phyloP scores from a whole-genome alignment of 1,140 invertebrate genomes.

The Zophobas morio region DNA sequence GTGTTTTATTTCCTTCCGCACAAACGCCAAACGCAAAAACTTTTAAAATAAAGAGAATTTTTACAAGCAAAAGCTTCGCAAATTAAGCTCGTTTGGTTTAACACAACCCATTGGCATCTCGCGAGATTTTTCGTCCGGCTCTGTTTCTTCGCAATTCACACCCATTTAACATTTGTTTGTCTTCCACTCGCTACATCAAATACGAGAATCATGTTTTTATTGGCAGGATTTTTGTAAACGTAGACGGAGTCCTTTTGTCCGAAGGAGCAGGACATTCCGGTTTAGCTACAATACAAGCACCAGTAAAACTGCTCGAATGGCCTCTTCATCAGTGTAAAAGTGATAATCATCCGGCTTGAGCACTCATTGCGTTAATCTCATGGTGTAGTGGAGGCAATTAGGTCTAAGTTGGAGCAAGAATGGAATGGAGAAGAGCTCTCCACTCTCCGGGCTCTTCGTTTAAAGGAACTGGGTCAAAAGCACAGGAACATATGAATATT shows the following conservation, averaged over 20 bases:
- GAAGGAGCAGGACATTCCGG: not conserved
- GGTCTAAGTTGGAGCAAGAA: constrained; percentile 6
- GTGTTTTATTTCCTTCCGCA: too few relatives aligned
- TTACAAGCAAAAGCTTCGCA: too few relatives aligned
- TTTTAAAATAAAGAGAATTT: too few relatives aligned
- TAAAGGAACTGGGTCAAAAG: constrained; percentile 23
- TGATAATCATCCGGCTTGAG: constrained; percentile 17
- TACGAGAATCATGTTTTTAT: not conserved
- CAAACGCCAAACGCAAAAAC: too few relatives aligned
- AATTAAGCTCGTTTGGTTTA: too few relatives aligned
- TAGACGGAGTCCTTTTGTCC: not conserved
- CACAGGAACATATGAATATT: constrained; percentile 40
- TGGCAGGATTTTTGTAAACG: not conserved
- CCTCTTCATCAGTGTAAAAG: constrained; percentile 34
- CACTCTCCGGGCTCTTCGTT: not conserved
- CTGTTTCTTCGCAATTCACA: too few relatives aligned
- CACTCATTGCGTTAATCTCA: constrained; percentile 27
- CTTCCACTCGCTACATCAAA: too few relatives aligned
- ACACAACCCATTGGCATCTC: too few relatives aligned
- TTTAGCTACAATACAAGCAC: constrained; percentile 1
- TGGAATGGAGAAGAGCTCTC: not conserved
- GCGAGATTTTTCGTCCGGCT: too few relatives aligned
- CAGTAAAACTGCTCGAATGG: constrained; percentile 10
- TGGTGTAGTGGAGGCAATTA: constrained; percentile 31
- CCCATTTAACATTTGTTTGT: too few relatives aligned